Evolutionary conservation across 2,888 invertebrate species (phyloP).

Genomic region (Thereva nobilitata): DNA sequence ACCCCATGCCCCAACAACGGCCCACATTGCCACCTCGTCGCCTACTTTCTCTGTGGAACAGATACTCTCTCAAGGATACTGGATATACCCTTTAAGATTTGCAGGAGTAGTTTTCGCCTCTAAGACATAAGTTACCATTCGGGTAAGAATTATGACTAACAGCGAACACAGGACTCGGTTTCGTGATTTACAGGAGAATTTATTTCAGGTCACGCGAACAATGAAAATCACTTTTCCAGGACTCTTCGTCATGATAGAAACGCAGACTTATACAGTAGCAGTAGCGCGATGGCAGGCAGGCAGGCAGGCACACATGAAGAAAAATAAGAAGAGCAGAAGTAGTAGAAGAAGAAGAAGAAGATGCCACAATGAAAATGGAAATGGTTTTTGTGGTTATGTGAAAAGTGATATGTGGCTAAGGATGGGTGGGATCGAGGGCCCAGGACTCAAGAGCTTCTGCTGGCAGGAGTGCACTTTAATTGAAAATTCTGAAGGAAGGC

Average conservation of each 20-base stretch:
- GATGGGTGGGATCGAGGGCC: conserved; percentile 25
- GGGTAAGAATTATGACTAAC: conserved; percentile 32
- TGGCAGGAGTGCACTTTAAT: conserved; percentile 32
- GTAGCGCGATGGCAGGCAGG: too few species aligned
- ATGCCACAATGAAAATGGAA: conserved; percentile 10
- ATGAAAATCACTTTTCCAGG: conserved; percentile 37
- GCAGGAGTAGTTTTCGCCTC: conserved; percentile 6
- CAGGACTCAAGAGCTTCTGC: conserved; percentile 29
- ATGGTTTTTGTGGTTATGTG: conserved; percentile 33
- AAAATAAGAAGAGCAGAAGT: background rate
- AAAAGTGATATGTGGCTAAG: conserved; percentile 32
- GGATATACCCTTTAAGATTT: conserved; percentile 30
- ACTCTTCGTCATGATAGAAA: conserved; percentile 19
- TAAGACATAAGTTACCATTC: conserved; percentile 28
- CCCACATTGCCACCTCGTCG: background rate
- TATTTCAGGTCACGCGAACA: conserved; percentile 36
- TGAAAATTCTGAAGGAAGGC: conserved; percentile 28
- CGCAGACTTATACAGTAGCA: conserved; percentile 20
- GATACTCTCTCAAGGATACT: too few species aligned
- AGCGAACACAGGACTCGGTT: conserved; percentile 18
- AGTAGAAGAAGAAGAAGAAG: background rate
- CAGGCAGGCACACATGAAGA: conserved; percentile 5
- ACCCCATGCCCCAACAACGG: background rate
- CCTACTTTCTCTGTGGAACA: too few species aligned
- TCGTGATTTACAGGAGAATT: conserved; percentile 34